Percentiles rank a stretch among this genome's conserved stretches.
Evolutionary conservation across 1,140 invertebrate genomes (phyloP).

Genomic region (Brachionus rotundiformis): DNA sequence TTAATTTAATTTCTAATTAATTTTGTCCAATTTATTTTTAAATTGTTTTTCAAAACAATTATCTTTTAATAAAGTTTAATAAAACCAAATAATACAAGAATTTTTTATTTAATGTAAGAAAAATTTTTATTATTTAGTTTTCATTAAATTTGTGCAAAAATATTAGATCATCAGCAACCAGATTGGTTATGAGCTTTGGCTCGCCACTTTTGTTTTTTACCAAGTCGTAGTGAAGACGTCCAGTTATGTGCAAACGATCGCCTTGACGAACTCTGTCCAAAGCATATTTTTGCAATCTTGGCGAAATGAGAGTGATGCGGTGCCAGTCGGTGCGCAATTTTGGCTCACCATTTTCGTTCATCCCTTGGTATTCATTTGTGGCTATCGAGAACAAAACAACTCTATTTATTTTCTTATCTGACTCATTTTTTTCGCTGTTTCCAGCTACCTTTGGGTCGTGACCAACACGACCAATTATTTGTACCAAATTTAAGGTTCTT

Average conservation of each 20-base stretch:
- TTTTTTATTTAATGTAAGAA: not conserved
- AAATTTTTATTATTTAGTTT: not conserved
- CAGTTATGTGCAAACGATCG: conserved; percentile 46
- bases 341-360: conserved; percentile 13
- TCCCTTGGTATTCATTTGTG: conserved; percentile 52
- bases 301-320: conserved; percentile 34
- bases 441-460: conserved; percentile 46
- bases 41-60: conserved; percentile 41
- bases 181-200: not conserved
- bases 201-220: conserved; percentile 48
- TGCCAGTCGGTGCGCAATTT: conserved; percentile 51
- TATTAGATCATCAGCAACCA: conserved; percentile 52
- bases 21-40: conserved; percentile 8
- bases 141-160: conserved; percentile 36
- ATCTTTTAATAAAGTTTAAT: too few relatives aligned
- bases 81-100: too few relatives aligned
- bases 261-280: conserved; percentile 49
- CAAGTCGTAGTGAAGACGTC: conserved; percentile 49
- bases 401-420: not conserved
- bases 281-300: not conserved
- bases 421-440: conserved; percentile 7
- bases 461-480: conserved; percentile 51
- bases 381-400: conserved; percentile 47
- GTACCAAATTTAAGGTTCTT: conserved; percentile 39
- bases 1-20: not conserved